A percentile compares a stretch with the other conserved stretches of the same genome.
Conservation (phyloP, 1,140 invertebrate species). For the Akabosia matsudoensis region DNA sequence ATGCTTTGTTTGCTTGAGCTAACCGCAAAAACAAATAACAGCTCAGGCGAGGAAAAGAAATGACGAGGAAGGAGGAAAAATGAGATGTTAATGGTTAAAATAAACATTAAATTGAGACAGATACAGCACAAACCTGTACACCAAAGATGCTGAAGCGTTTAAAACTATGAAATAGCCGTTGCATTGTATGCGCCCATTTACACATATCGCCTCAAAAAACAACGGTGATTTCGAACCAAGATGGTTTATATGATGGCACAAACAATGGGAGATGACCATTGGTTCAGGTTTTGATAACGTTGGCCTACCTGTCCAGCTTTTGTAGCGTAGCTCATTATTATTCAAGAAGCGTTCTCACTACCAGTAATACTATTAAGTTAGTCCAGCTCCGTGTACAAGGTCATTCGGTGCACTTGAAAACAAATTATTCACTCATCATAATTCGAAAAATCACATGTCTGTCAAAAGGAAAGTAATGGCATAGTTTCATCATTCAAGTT, state of each 20-base stretch:
- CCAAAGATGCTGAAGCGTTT: not conserved
- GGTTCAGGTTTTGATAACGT: not conserved
- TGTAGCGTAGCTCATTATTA: not conserved
- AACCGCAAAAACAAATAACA: conserved; percentile 25
- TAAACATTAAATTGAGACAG: conserved; percentile 14
- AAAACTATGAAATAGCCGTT: too few relatives aligned
- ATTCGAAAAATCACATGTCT: not conserved
- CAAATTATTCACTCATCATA: not conserved
- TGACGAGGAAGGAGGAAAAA: not conserved
- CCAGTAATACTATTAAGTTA: not conserved
- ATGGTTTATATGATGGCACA: not conserved
- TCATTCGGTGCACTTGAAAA: conserved; percentile 7
- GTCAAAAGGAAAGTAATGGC: conserved; percentile 1
- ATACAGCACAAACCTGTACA: not conserved
- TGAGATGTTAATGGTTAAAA: conserved; percentile 18
- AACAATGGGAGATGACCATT: too few relatives aligned
- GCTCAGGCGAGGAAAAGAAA: conserved; percentile 21
- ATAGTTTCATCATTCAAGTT: too few relatives aligned
- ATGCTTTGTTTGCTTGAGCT: not conserved
- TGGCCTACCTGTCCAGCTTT: not conserved
- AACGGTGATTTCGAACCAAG: not conserved
- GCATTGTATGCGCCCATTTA: too few relatives aligned
- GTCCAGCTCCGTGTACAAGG: not conserved
- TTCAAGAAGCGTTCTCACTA: not conserved
- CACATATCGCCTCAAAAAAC: not conserved